A percentile compares a stretch with the other conserved stretches of the same genome.
Evolutionary conservation across 2,888 invertebrate species (phyloP).

Genomic region (Melinopterus prodromus): DNA sequence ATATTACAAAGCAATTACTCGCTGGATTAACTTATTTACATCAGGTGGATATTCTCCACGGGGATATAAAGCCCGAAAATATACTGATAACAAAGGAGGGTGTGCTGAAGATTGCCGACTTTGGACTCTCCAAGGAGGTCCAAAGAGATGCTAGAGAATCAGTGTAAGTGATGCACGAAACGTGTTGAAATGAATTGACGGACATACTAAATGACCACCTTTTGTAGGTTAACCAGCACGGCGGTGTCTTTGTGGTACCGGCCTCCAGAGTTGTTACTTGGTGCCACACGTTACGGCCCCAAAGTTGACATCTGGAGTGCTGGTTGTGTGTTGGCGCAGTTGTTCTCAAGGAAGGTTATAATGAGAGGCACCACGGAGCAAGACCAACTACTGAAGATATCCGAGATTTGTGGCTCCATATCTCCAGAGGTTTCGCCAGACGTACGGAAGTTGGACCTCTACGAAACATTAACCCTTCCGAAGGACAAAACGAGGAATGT

Average conservation of each 20-base stretch:
- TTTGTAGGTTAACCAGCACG: not conserved
- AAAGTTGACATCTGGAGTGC: not conserved
- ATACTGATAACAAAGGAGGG: not conserved
- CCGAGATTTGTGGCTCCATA: not conserved
- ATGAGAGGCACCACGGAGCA: not conserved
- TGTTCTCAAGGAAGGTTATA: not conserved
- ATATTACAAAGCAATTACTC: not conserved
- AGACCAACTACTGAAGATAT: not conserved
- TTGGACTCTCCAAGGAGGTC: not conserved
- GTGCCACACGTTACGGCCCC: not conserved
- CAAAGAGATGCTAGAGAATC: not conserved
- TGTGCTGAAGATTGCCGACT: not conserved
- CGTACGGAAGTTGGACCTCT: not conserved
- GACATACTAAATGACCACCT: too few relatives aligned
- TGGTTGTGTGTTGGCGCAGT: not conserved
- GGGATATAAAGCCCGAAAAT: not conserved
- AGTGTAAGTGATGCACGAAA: not conserved
- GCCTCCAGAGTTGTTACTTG: not conserved
- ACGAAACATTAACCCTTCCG: not conserved
- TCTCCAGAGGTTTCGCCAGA: not conserved
- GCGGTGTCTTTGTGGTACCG: not conserved
- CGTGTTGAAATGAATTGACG: not conserved
- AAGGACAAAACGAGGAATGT: not conserved
- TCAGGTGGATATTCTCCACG: not conserved
- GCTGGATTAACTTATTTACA: not conserved